Evolutionary conservation across 2,888 invertebrate genomes (phyloP), one percentile per base, ranked within the genome.

Genomic region (Meghimatium bilineatum): DNA sequence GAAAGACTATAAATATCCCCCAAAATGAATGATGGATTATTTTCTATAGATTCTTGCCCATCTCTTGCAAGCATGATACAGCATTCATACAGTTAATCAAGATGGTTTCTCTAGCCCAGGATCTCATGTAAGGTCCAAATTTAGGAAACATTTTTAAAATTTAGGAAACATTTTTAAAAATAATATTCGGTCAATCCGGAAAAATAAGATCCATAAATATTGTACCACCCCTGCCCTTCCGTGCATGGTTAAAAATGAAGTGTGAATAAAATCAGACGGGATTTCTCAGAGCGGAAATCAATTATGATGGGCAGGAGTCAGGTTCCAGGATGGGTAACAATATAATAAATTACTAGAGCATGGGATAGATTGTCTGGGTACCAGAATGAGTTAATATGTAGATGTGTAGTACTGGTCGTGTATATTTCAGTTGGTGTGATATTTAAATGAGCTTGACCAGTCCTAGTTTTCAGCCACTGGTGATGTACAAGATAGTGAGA

Each of bases 261-360:
- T 23, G 29, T 36, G 36, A 34, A 17, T 12, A 17, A 49, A 56
- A 23, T 3, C 10, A 26, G 69, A 20, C 69, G 23, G 26, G 34
- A 67, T 32, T 69, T 69, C 38, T 20, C 23, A 26, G 36, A 26
- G 29, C 34, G 69, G 69, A 69, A 69, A 69, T 69, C 69, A 69
- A 69, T 69, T 23, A 38, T 20, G 20, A 34, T 8, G 69, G 34
- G 36, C 38, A 12, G 36, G 38, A 12, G 12, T 44, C 44, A 12
- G 6, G 12, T 44, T 44, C n/a, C n/a, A n/a, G n/a, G n/a, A n/a
- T n/a, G n/a, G n/a, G n/a, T n/a, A n/a, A n/a, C n/a, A n/a, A n/a
- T n/a, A n/a, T n/a, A n/a, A n/a, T n/a, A n/a, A n/a, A n/a, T n/a
- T n/a, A n/a, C n/a, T n/a, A n/a, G n/a, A n/a, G n/a, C n/a, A n/a